A percentile compares a stretch with the other conserved stretches of the same genome.
Evolutionary conservation across 1,140 invertebrate genomes (phyloP).

Genomic region (Bombus difficillimus): DNA sequence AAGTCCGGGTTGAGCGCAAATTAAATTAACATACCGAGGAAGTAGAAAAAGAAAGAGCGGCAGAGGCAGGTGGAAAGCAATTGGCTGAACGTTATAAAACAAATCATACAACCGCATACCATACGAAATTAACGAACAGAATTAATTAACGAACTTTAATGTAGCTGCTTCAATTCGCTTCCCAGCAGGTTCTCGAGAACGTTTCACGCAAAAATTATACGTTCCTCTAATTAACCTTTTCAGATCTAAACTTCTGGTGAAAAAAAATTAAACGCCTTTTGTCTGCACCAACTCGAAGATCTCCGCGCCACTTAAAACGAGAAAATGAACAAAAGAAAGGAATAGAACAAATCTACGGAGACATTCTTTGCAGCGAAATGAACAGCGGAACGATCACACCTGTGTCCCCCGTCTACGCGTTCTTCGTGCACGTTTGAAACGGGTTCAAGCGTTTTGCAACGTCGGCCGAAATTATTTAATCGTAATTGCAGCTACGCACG

Average conservation of each 20-base stretch:
- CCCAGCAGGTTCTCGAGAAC: not conserved
- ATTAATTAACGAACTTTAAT: conserved; percentile 27
- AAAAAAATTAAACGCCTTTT: conserved; percentile 17
- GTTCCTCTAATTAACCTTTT: conserved; percentile 26
- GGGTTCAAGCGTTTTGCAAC: not conserved
- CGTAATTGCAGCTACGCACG: not conserved
- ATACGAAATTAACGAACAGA: conserved; percentile 10
- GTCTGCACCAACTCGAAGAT: not conserved
- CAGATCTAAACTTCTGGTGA: not conserved
- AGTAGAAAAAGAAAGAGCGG: not conserved
- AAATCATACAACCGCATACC: not conserved
- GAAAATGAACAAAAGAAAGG: not conserved
- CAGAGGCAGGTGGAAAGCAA: too few relatives aligned
- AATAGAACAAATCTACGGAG: not conserved
- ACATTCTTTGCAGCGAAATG: not conserved
- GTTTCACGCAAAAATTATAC: not conserved
- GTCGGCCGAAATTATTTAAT: not conserved
- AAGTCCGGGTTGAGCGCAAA: not conserved
- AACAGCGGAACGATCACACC: not conserved
- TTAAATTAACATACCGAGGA: not conserved
- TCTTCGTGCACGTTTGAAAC: not conserved
- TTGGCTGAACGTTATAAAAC: not conserved
- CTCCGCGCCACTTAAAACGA: too few relatives aligned
- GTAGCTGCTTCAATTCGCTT: not conserved
- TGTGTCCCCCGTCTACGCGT: not conserved